A percentile compares a stretch with the other conserved stretches of the same genome.
Conservation (phyloP, 2,113 vertebrate genomes). For the Campylomormyrus numenius region DNA sequence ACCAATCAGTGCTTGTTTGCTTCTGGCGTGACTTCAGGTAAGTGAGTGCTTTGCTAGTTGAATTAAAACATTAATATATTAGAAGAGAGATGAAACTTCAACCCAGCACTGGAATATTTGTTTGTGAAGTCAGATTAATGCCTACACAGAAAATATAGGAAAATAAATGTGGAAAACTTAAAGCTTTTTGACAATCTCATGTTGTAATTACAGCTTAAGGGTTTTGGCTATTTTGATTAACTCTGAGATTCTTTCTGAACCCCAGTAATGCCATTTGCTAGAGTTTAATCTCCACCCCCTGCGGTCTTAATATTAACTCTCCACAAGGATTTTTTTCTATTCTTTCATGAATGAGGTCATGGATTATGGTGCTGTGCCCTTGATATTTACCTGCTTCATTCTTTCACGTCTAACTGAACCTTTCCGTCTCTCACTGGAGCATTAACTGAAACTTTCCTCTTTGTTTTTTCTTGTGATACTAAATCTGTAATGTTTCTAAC, state of each 20-base stretch:
- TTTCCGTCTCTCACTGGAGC: background rate
- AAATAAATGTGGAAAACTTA: slow-evolving; percentile 41
- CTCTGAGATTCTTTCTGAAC: slow-evolving; percentile 62
- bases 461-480: background rate
- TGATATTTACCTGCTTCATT: slow-evolving; percentile 21
- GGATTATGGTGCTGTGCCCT: slow-evolving; percentile 53
- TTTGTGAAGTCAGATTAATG: background rate
- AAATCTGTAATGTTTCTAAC: background rate
- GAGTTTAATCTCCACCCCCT: slow-evolving; percentile 65
- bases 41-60: background rate
- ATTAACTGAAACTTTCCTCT: background rate
- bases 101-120: background rate
- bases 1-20: background rate
- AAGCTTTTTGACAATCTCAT: slow-evolving; percentile 56
- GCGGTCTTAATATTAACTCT: slow-evolving; percentile 56
- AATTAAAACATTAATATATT: background rate
- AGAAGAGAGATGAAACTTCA: background rate
- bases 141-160: background rate
- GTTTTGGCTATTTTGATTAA: slow-evolving; percentile 57
- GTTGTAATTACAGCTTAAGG: slow-evolving; percentile 58
- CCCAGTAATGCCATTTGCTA: slow-evolving; percentile 62
- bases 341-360: slow-evolving; percentile 47
- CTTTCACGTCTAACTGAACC: background rate
- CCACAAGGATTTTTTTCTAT: slow-evolving; percentile 48
- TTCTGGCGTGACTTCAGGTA: background rate